These are phyloP conservation scores for Noctuana brunneofusca DNA, from an alignment of 2,888 invertebrate species.

Conservation along the genomic window DNA sequence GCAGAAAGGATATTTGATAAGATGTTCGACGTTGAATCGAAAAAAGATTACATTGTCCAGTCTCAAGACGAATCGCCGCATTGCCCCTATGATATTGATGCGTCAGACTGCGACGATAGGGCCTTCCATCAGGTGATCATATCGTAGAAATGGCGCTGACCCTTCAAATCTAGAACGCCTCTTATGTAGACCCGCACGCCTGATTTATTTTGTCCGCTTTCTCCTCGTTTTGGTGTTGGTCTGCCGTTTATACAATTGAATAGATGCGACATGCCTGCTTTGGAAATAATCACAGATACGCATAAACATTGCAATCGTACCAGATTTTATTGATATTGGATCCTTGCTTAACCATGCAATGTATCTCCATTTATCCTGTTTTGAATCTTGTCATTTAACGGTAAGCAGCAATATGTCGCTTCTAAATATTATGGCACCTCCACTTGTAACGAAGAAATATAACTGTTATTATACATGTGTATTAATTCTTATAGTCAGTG, in stretches of 20 bases:
- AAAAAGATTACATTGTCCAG: slow-evolving; percentile 74
- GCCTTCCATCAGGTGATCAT: slow-evolving; percentile 76
- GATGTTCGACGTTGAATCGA: slow-evolving; percentile 81
- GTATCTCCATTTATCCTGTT: slow-evolving; percentile 3
- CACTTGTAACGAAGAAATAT: slow-evolving; percentile 32
- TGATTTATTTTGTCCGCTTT: slow-evolving; percentile 73
- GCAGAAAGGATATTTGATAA: slow-evolving; percentile 83
- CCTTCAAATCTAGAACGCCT: slow-evolving; percentile 68
- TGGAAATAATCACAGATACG: neutral
- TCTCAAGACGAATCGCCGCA: slow-evolving; percentile 73
- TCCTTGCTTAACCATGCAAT: slow-evolving; percentile 2
- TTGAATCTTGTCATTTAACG: neutral
- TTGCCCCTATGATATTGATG: slow-evolving; percentile 78
- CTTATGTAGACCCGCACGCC: slow-evolving; percentile 78
- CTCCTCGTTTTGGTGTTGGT: slow-evolving; percentile 60
- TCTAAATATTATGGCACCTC: slow-evolving; percentile 25
- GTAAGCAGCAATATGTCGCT: slow-evolving; percentile 24
- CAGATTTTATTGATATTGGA: neutral
- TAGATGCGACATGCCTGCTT: slow-evolving; percentile 53
- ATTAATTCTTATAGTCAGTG: slow-evolving; percentile 33
- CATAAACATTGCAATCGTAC: neutral
- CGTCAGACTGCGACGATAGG: slow-evolving; percentile 79
- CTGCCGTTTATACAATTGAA: slow-evolving; percentile 42
- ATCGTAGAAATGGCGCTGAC: slow-evolving; percentile 72
- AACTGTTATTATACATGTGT: too few relatives aligned